phyloP scores from a whole-genome alignment of 2,888 invertebrate species.

The Blera fallax region DNA sequence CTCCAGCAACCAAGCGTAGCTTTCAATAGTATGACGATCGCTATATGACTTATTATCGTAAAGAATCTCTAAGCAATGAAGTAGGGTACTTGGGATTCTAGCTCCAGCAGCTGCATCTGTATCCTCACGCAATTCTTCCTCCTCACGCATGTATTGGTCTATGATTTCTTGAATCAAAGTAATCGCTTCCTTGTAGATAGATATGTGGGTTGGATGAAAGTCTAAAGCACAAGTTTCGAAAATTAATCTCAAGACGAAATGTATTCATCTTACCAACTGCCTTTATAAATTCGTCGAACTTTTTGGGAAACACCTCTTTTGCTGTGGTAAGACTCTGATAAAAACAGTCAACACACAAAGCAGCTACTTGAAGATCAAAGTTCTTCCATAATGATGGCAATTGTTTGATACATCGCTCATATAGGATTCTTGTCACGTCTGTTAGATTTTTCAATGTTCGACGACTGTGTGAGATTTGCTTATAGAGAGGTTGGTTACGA shows the following conservation, averaged over 20 bases:
- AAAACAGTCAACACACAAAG: slow-evolving; percentile 84
- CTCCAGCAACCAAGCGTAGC: slow-evolving; percentile 79
- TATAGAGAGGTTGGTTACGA: slow-evolving; percentile 78
- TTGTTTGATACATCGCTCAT: slow-evolving; percentile 82
- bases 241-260: neutral
- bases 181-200: slow-evolving; percentile 75
- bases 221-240: slow-evolving; percentile 58
- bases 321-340: slow-evolving; percentile 79
- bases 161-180: slow-evolving; percentile 77
- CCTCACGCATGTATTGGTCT: slow-evolving; percentile 76
- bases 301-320: slow-evolving; percentile 77
- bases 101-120: slow-evolving; percentile 69
- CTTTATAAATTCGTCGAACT: slow-evolving; percentile 78
- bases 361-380: slow-evolving; percentile 83
- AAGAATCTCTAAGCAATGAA: slow-evolving; percentile 79
- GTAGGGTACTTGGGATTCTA: slow-evolving; percentile 76
- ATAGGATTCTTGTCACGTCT: slow-evolving; percentile 78
- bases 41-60: slow-evolving; percentile 78
- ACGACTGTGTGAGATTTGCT: slow-evolving; percentile 78
- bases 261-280: slow-evolving; percentile 76
- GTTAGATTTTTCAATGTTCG: slow-evolving; percentile 77
- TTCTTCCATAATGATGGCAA: slow-evolving; percentile 82
- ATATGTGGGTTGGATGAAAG: slow-evolving; percentile 67
- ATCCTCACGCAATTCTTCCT: slow-evolving; percentile 73
- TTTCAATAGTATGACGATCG: slow-evolving; percentile 77